Percentiles rank a stretch among this genome's conserved stretches.
phyloP scores from a whole-genome alignment of 2,113 vertebrate genomes.

The Phocoena sinus region DNA sequence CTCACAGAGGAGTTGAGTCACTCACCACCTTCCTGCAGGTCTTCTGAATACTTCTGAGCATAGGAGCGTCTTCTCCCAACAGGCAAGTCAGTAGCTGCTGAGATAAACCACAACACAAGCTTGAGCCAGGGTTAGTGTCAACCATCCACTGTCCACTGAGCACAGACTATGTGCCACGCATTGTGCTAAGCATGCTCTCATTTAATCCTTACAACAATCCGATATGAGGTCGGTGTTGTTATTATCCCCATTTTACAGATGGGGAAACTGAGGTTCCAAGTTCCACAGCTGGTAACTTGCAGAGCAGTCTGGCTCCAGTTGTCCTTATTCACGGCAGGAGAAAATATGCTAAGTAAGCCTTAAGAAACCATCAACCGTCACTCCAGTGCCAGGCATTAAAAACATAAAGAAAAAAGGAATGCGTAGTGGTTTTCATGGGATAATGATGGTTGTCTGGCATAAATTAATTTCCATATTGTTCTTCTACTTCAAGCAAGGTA shows the following conservation, averaged over 20 bases:
- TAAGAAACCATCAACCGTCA: neutral
- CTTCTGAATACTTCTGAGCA: neutral
- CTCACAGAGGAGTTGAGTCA: neutral
- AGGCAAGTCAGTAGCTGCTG: neutral
- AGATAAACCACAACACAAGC: neutral
- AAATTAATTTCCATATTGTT: neutral
- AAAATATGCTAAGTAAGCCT: neutral
- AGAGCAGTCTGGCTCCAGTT: neutral
- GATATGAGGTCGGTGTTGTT: slow-evolving; percentile 32
- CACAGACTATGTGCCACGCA: neutral
- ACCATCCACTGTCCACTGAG: accelerated
- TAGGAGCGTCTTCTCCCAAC: neutral
- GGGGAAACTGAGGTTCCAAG: neutral
- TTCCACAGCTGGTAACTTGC: neutral
- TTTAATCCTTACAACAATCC: neutral
- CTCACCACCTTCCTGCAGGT: neutral
- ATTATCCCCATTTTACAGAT: neutral
- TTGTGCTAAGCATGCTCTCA: neutral
- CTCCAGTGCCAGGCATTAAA: neutral
- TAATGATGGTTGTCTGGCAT: neutral
- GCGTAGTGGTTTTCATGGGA: neutral
- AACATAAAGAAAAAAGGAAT: neutral
- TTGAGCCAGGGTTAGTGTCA: neutral
- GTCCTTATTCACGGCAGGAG: neutral
- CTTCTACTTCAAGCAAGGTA: neutral